These are phyloP conservation scores for Panopea generosa DNA, from an alignment of 2,888 invertebrate genomes.

Conservation along the genomic window DNA sequence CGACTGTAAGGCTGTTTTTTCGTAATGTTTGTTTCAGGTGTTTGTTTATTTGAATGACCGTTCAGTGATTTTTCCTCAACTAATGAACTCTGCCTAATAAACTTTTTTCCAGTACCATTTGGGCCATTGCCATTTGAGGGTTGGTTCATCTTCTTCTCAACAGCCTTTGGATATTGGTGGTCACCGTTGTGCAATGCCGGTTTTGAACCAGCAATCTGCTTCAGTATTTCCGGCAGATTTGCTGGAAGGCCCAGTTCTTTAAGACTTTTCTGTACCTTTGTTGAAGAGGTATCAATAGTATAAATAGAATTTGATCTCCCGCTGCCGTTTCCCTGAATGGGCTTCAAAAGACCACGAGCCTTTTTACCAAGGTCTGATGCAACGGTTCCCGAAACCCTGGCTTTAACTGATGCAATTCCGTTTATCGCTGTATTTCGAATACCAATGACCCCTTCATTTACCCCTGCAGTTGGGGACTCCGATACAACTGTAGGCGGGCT, in stretches of 20 bases:
- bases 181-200: conserved; percentile 15
- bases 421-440: conserved; percentile 13
- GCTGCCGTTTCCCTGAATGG: conserved; percentile 42
- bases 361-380: conserved; percentile 35
- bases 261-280: conserved; percentile 34
- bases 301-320: neutral
- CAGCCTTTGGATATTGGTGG: conserved; percentile 24
- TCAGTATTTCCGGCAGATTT: conserved; percentile 47
- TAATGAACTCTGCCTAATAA: conserved; percentile 45
- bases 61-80: conserved; percentile 47
- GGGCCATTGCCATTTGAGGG: conserved; percentile 54
- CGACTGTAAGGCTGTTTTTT: conserved; percentile 1
- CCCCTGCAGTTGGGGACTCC: conserved; percentile 30
- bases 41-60: conserved; percentile 39
- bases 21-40: neutral
- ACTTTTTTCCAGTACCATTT: conserved; percentile 52
- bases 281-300: conserved; percentile 9
- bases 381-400: conserved; percentile 29
- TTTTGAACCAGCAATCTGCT: conserved; percentile 32
- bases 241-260: conserved; percentile 36
- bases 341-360: conserved; percentile 47
- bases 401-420: conserved; percentile 33
- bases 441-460: neutral
- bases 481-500: conserved; percentile 62
- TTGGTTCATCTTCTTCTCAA: conserved; percentile 67